These are phyloP conservation scores for Acrobasis suavella DNA, from an alignment of 2,888 invertebrate species.

Conservation along the genomic window DNA sequence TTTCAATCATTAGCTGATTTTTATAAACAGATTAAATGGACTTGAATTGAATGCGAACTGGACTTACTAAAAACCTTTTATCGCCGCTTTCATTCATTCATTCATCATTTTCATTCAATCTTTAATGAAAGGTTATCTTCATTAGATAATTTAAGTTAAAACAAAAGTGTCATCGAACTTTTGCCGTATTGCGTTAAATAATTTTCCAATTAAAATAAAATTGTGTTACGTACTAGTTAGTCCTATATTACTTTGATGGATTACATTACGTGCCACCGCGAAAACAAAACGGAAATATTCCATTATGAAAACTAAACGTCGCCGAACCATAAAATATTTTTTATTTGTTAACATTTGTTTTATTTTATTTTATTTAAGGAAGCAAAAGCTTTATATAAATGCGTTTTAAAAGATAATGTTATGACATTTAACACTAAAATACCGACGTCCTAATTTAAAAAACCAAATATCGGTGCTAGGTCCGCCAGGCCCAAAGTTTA, in stretches of 20 bases:
- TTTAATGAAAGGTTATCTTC: slow-evolving; percentile 2
- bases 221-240: slow-evolving; percentile 22
- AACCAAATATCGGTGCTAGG: too few species aligned
- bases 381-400: too few species aligned
- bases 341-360: background rate
- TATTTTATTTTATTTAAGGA: too few species aligned
- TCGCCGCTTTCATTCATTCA: slow-evolving; percentile 1
- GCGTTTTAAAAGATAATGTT: too few species aligned
- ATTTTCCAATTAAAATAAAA: slow-evolving; percentile 24
- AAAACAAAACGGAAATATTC: slow-evolving; percentile 29
- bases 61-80: slow-evolving; percentile 11
- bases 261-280: slow-evolving; percentile 29
- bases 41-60: background rate
- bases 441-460: too few species aligned
- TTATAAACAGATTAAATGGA: background rate
- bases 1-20: slow-evolving; percentile 8
- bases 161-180: slow-evolving; percentile 18
- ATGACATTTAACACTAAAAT: too few species aligned
- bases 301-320: slow-evolving; percentile 22
- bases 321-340: slow-evolving; percentile 11
- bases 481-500: too few species aligned
- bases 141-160: slow-evolving; percentile 11
- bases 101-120: background rate
- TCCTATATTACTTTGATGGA: slow-evolving; percentile 30
- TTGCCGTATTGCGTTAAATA: slow-evolving; percentile 18